Evolutionary conservation across 35 echinoderm and acorn worm genomes (phyloP), one percentile per base, ranked within the genome.

Genomic region (Ophiothrix spiculata): DNA sequence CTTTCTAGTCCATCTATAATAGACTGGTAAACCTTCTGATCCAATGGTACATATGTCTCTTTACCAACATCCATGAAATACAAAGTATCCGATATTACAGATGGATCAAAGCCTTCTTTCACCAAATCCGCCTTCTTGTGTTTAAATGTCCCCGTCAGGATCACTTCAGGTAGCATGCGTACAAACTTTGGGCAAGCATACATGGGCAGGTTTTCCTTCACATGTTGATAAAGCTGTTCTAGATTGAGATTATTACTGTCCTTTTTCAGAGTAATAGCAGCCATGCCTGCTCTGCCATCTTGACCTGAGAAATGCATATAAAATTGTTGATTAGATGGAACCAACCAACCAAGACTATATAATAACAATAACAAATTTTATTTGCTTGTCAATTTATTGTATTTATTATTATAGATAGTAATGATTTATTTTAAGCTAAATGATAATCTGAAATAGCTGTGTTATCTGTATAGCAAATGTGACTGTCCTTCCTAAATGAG

Each of bases 121-220:
- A 85, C 42, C 38, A 93, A 40, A 29, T 85, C 77, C 29, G 39
- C 42, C 77, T 93, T 93, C 75, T 73, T 79, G 76, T 93, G 91
- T 37, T 93, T 93, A 83, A 89, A 93, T 12, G 91, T 93, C 17
- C 75, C 76, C 0, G 91, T 93, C 23, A 89, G 40, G 23, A 85
- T 73, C 86, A 88, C 88, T 21, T 84, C 37, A n/a, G n/a, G n/a
- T n/a, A n/a, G n/a, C n/a, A 83, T 64, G 11, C 81, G 42, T 35
- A 83, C 32, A 25, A 83, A 83, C 81, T 60, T 83, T 64, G 81
- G 81, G 37, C 81, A 83, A 4, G 81, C 81, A 33, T 83, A 83
- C 16, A 49, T 54, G 21, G 81, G 81, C 0, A 83, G 49, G 6
- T 83, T 56, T 1, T 16, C 15, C 10, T 39, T 83, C 0, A 83